Evolutionary conservation across 2,888 invertebrate species (phyloP), one percentile per base, ranked within the genome.

Genomic region (Drepana falcataria): DNA sequence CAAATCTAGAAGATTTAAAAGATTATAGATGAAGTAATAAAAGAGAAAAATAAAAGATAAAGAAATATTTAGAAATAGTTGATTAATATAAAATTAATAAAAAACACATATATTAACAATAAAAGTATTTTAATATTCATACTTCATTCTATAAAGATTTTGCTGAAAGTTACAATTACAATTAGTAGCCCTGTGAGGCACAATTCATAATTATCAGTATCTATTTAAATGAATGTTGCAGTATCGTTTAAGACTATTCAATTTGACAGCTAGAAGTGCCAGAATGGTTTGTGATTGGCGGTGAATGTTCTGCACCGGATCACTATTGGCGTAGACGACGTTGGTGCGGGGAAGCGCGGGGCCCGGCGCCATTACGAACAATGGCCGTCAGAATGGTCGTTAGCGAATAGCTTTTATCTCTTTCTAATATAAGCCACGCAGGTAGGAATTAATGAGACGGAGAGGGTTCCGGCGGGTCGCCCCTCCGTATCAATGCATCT

Each of bases 381-480:
- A 91, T 89, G 89, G 87, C 90, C 85, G 85, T 85, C 85, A 65
- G 77, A 86, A 83, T 83, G 79, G 85, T 87, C 88, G 89, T 90
- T 89, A 89, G 90, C 85, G 85, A 91, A 91, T 86, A 89, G 87
- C 90, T 87, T 89, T 91, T 91, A 90, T 91, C 91, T 91, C 91
- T 90, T 88, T 91, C 91, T 91, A 87, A 91, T 91, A 86, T 84
- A 85, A 82, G 85, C 83, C 75, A 85, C 85, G 87, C 91, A 91
- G 91, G 91, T 91, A 87, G 81, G 85, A 87, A 85, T 89, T 91
- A 91, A 91, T 86, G 91, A 91, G 91, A 91, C 86, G 80, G 89
- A 82, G 86, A 86, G 76, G 83, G 82, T 87, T 90, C 83, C 79
- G 81, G 75, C 81, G 81, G 72, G 77, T 81, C 81, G 79, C 79